A percentile compares a stretch with the other conserved stretches of the same genome.
Evolutionary conservation across 2,797 vertebrate genomes (phyloP).

Genomic region (Coreius guichenoti): DNA sequence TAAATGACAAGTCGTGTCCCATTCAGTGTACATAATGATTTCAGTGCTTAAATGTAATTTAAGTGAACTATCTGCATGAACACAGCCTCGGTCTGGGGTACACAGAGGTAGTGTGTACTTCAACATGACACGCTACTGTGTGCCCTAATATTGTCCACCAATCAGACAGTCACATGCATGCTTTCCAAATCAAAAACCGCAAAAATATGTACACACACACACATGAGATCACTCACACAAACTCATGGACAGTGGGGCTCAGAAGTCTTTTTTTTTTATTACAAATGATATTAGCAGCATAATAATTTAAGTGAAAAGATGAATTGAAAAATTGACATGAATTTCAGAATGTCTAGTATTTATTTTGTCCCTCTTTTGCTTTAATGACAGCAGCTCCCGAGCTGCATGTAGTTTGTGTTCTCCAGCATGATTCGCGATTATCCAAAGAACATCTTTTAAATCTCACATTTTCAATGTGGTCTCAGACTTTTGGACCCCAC

Average conservation of each 20-base stretch:
- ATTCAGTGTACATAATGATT: slow-evolving; percentile 77
- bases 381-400: background rate
- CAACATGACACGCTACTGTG: slow-evolving; percentile 72
- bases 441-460: slow-evolving; percentile 8
- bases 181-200: slow-evolving; percentile 44
- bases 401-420: background rate
- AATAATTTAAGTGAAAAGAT: background rate
- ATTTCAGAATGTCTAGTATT: background rate
- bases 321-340: background rate
- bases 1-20: slow-evolving; percentile 67
- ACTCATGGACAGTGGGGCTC: slow-evolving; percentile 14
- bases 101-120: slow-evolving; percentile 78
- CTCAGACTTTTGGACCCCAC: background rate
- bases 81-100: slow-evolving; percentile 76
- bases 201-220: slow-evolving; percentile 39
- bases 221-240: slow-evolving; percentile 17
- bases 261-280: background rate
- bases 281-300: background rate
- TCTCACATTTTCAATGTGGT: background rate
- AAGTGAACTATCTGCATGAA: slow-evolving; percentile 82
- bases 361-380: background rate
- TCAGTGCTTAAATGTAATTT: slow-evolving; percentile 79
- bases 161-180: slow-evolving; percentile 66
- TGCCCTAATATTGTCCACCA: slow-evolving; percentile 69
- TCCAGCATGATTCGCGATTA: background rate